Base-by-base conservation (phyloP, 2,888 invertebrate genomes). In the Trissolcus japonicus region DNA sequence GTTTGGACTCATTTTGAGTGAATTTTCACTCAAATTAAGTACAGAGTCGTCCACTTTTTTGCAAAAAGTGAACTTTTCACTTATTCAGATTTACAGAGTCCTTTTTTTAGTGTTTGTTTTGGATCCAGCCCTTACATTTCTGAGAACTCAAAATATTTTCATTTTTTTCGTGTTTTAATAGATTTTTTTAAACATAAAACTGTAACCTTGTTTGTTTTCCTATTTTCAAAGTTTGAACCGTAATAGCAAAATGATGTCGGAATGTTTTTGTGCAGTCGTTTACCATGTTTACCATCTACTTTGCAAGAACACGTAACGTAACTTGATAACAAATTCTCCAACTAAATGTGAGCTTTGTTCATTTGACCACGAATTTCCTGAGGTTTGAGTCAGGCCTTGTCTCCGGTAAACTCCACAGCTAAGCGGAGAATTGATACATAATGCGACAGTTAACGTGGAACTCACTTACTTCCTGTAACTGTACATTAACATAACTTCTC, bases 401-500 rank as follows among this genome's bases (percentile, higher is more conserved):
- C 35, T 35, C 35, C 11, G 35, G 35, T 2, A 35, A 35, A 35
- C 35, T 35, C 9, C 67, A 60, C 48, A 65, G 62, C 51, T 14
- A 50, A 76, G 59, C 16, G 14, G 65, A 43, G 65, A 74, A 78
- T 73, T 74, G 78, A 78, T 78, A 73, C 69, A 66, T 69, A 74
- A 69, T 71, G 71, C 65, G 74, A 78, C 74, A 78, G 78, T 66
- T 66, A 69, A 41, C 65, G 35, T 61, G 48, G 53, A 48, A 53
- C 51, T 67, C 48, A 51, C 56, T 67, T 41, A 66, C 69, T 74
- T 69, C 73, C 73, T 62, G 74, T 78, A 78, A 78, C 78, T 74
- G 78, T 78, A 78, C 74, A 78, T 78, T 66, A 74, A 66, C 66
- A 74, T 71, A 71, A 78, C 68, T 78, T 65, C 19, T 46, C 55